phyloP scores from a whole-genome alignment of 2,888 invertebrate species.

The Acanthopleura granulata region DNA sequence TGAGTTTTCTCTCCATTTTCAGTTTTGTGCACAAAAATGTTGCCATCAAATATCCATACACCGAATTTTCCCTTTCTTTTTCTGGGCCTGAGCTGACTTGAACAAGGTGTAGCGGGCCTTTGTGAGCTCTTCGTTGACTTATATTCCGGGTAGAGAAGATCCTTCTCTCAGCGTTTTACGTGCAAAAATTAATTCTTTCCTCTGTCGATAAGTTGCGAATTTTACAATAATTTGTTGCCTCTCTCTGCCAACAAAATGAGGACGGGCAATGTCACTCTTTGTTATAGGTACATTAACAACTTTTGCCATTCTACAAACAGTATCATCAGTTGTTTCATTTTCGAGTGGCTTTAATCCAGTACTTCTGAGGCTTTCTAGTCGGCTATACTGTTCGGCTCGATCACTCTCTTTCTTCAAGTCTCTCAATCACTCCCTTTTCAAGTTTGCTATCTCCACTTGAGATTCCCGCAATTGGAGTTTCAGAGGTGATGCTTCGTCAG shows the following conservation, averaged over 20 bases:
- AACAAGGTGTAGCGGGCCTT: not conserved
- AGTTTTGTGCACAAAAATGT: constrained; percentile 4
- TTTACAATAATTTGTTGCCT: constrained; percentile 15
- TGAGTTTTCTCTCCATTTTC: not conserved
- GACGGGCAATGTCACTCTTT: not conserved
- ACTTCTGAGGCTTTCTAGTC: not conserved
- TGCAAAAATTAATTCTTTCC: constrained; percentile 6
- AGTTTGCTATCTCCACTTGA: not conserved
- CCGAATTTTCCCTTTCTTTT: constrained; percentile 6
- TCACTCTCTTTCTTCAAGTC: not conserved
- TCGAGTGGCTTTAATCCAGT: constrained; percentile 1
- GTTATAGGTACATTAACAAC: not conserved
- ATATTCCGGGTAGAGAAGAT: not conserved
- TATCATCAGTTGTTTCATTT: constrained; percentile 9
- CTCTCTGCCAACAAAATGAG: constrained; percentile 13
- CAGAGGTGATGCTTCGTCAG: not conserved
- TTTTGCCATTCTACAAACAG: constrained; percentile 7
- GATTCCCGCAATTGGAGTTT: not conserved
- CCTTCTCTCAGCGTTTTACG: not conserved
- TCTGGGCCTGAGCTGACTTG: not conserved
- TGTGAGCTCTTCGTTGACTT: constrained; percentile 17
- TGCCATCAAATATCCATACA: constrained; percentile 15
- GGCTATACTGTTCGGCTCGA: constrained; percentile 14
- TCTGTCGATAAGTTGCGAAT: constrained; percentile 5
- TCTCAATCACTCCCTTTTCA: not conserved